These are phyloP conservation scores for Metridium senile DNA, from an alignment of 92 coral and sea anemone genomes.

Conservation along the genomic window DNA sequence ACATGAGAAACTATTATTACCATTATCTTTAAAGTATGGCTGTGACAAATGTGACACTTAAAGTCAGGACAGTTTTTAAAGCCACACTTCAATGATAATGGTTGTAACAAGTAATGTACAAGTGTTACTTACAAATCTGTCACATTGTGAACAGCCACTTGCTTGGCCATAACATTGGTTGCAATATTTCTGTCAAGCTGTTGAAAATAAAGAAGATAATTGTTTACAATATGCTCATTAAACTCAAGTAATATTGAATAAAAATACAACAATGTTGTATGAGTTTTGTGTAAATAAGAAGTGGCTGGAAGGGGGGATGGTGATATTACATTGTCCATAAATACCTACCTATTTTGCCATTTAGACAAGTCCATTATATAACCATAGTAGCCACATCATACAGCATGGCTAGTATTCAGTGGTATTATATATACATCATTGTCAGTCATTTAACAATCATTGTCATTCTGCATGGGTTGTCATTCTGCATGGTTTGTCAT, in stretches of 20 bases:
- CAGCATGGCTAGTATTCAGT: not conserved
- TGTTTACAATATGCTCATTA: not conserved
- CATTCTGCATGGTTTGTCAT: not conserved
- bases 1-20: too few relatives aligned
- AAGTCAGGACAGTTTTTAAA: not conserved
- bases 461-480: not conserved
- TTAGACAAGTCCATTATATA: too few relatives aligned
- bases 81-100: not conserved
- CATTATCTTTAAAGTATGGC: not conserved
- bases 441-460: not conserved
- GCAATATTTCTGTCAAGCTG: not conserved
- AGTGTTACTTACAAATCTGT: constrained; percentile 11
- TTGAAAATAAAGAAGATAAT: not conserved
- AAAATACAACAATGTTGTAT: not conserved
- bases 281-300: not conserved
- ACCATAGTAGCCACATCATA: not conserved
- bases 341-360: too few relatives aligned
- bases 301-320: not conserved
- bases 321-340: too few relatives aligned
- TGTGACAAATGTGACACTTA: not conserved
- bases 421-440: not conserved
- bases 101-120: too few relatives aligned
- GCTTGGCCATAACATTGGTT: not conserved
- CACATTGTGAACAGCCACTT: not conserved
- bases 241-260: not conserved